Evolutionary conservation across 2,888 invertebrate genomes (phyloP).

Genomic region (Argyresthia albistria): DNA sequence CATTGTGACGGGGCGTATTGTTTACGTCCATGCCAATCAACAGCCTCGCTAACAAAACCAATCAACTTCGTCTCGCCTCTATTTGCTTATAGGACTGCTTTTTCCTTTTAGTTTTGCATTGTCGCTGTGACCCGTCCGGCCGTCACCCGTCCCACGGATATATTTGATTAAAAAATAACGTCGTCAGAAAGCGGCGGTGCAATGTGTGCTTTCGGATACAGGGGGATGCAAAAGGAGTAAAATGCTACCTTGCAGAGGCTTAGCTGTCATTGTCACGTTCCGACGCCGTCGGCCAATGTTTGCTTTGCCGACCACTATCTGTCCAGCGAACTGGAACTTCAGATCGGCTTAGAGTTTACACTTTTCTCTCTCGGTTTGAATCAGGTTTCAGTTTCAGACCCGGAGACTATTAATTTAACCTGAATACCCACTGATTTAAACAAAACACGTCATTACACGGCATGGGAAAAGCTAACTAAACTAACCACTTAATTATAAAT

Average conservation of each 20-base stretch:
- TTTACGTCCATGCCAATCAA: conserved; percentile 69
- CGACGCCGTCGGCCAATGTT: conserved; percentile 29
- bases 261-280: conserved; percentile 67
- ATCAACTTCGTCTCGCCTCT: conserved; percentile 72
- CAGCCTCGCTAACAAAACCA: conserved; percentile 71
- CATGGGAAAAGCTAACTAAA: too few species aligned
- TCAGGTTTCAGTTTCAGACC: too few species aligned
- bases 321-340: conserved; percentile 2
- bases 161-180: conserved; percentile 75
- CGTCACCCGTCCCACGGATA: conserved; percentile 69
- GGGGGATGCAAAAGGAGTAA: conserved; percentile 55
- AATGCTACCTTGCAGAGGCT: conserved; percentile 49
- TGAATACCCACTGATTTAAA: too few species aligned
- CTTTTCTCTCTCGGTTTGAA: too few species aligned
- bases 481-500: too few species aligned
- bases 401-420: too few species aligned
- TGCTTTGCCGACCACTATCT: conserved; percentile 62
- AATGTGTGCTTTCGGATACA: conserved; percentile 33
- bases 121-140: conserved; percentile 65
- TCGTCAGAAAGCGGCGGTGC: conserved; percentile 63
- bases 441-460: too few species aligned
- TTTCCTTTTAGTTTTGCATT: conserved; percentile 67
- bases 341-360: too few species aligned
- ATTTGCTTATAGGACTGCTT: conserved; percentile 70
- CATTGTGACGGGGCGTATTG: conserved; percentile 52